Base-by-base conservation (phyloP, 2,888 invertebrate species). In the Ypsolopha scabrella region DNA sequence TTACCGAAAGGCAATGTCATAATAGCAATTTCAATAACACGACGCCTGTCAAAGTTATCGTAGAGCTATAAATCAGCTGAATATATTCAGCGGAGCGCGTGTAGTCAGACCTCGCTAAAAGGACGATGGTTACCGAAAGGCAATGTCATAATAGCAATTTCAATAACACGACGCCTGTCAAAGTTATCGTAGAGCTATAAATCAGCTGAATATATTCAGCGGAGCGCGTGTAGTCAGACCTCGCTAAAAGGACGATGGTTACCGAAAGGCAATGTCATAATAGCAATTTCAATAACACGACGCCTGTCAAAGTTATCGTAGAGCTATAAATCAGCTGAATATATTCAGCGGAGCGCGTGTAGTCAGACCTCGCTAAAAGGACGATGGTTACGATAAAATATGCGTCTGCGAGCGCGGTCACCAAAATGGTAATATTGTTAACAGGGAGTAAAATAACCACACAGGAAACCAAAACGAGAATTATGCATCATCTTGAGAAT, bases 351-450 rank as follows among this genome's bases (percentile, higher is more conserved):
- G 65, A 62, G 59, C 61, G 58, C 60, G 60, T 54, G 64, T 65
- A 63, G 61, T 61, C 64, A 57, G 63, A 52, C 63, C 56, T 57
- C 59, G 59, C 62, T 60, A 60, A 60, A 63, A 58, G 60, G 63
- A 66, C 61, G 52, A 63, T 60, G 62, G 59, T 59, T 56, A 62
- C 61, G 69, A 75, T 81, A 79, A 81, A 70, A 76, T 80, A 82
- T 76, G 78, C 75, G 80, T 79, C 80, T 74, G 75, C 65, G 67
- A 53, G 60, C 58, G 55, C 69, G 70, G 76, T 75, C 76, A 76
- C 80, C 74, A 73, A 77, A 82, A 82, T 76, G 72, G 79, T 82
- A 82, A 83, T 85, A 77, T 77, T 77, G 82, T 85, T 85, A 85
- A 85, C 82, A 78, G 75, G 80, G 75, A 80, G 77, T 78, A 73